phyloP scores from a whole-genome alignment of 2,113 vertebrate genomes.

The Ailuropoda melanoleuca region DNA sequence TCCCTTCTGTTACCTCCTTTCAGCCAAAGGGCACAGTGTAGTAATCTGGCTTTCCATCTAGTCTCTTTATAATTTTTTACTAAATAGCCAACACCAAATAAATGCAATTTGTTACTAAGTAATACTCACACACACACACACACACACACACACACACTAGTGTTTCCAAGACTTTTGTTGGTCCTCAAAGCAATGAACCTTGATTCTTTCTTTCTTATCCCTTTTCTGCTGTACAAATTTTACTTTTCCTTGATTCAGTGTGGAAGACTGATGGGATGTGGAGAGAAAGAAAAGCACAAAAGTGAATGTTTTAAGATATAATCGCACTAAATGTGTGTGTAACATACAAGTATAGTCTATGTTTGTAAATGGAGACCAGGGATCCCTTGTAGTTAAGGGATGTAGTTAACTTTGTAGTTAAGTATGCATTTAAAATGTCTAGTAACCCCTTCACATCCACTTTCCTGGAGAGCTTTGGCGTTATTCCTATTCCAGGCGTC shows the following conservation, averaged over 20 bases:
- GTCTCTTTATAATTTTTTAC: neutral
- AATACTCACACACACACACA: neutral
- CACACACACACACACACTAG: neutral
- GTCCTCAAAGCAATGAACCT: neutral
- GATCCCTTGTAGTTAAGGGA: neutral
- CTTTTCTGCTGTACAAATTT: neutral
- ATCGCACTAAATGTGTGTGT: neutral
- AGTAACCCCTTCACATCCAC: neutral
- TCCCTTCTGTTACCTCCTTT: neutral
- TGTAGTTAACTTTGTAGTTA: too few relatives aligned
- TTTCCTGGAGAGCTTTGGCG: neutral
- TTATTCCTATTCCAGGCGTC: neutral
- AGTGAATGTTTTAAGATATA: neutral
- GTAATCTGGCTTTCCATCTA: neutral
- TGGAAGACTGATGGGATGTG: neutral
- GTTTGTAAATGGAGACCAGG: neutral
- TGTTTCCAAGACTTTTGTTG: neutral
- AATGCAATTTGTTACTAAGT: neutral
- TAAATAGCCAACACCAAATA: neutral
- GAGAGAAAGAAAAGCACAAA: neutral
- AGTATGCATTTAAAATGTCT: neutral
- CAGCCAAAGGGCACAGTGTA: neutral
- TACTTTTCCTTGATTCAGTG: neutral
- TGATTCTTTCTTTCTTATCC: neutral
- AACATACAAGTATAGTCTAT: neutral